Base-by-base conservation (phyloP, 2,888 invertebrate species). In the Chironomus tentans region DNA sequence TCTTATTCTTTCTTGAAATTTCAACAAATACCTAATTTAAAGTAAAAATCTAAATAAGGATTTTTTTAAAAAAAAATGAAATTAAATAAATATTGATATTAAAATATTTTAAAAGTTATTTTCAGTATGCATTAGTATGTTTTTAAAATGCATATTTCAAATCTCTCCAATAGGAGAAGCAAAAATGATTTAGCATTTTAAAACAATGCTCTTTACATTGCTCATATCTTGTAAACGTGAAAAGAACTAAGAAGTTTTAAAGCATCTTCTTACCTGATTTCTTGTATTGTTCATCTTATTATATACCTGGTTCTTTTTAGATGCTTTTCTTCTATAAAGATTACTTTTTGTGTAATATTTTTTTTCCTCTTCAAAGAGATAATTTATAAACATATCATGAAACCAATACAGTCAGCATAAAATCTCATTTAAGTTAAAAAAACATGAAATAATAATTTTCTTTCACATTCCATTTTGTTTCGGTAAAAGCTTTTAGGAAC, bases 181-280 rank as follows among this genome's bases (percentile, higher is more conserved):
- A 38, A 38, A 38, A 38, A 38, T 38, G 7, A 10, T 38, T 38
- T 38, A 38, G 38, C 38, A 38, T 38, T 38, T 38, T 38, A 38
- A 38, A 38, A 38, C 38, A 38, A 38, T 38, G 2, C 38, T 38
- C 38, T 38, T 38, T 10, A 38, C 38, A 38, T 38, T 38, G 2
- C 38, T 38, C 2, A 38, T 38, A 10, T 10, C 10, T 38, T 38
- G 38, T 38, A 38, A 38, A 38, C 10, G 38, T 38, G 38, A 73
- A 28, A 74, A 74, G 74, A 74, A 47, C 18, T 24, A 7, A 47
- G 21, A 62, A 50, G 62, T 24, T 28, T 73, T 38, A 21, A 71
- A 71, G 68, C 61, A 74, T 74, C 74, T 74, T 74, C 68, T 74
- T 74, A 74, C 74, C 74, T 74, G 74, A 74, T 74, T 61, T 68